A percentile compares a stretch with the other conserved stretches of the same genome.
Evolutionary conservation across 2,888 invertebrate species (phyloP).

Genomic region (Coenonympha arcania): DNA sequence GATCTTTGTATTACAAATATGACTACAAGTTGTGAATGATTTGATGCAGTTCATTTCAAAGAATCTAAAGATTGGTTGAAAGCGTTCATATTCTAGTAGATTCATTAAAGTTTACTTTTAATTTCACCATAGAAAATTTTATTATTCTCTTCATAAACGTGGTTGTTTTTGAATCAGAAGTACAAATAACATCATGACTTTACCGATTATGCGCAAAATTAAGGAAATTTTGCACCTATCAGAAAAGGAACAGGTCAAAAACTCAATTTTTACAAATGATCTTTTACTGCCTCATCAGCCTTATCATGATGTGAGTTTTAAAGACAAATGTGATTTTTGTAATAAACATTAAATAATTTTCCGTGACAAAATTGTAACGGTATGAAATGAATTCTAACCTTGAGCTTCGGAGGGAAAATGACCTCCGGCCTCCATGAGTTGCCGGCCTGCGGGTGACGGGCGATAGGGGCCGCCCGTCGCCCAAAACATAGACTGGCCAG

Average conservation of each 20-base stretch:
- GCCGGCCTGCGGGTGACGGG: too few relatives aligned
- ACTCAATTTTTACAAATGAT: constrained; percentile 24
- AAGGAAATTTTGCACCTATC: not conserved
- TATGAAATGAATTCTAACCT: too few relatives aligned
- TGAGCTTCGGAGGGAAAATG: too few relatives aligned
- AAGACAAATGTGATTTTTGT: too few relatives aligned
- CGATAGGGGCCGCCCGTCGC: too few relatives aligned
- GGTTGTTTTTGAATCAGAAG: too few relatives aligned
- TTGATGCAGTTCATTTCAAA: not conserved
- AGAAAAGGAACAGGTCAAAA: not conserved
- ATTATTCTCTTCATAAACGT: not conserved
- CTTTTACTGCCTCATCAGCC: constrained; percentile 39
- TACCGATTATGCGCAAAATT: not conserved
- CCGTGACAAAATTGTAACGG: not conserved
- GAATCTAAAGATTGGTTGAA: not conserved
- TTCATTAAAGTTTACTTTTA: not conserved
- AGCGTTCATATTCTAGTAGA: not conserved
- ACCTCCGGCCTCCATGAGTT: too few relatives aligned
- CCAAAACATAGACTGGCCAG: too few relatives aligned
- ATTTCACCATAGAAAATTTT: not conserved
- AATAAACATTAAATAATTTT: too few relatives aligned
- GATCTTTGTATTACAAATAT: not conserved
- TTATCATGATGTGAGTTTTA: constrained; percentile 42
- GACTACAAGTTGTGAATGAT: not conserved
- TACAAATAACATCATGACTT: not conserved